Evolutionary conservation across 2,113 vertebrate genomes (phyloP).

Genomic region (Dinomys branickii): DNA sequence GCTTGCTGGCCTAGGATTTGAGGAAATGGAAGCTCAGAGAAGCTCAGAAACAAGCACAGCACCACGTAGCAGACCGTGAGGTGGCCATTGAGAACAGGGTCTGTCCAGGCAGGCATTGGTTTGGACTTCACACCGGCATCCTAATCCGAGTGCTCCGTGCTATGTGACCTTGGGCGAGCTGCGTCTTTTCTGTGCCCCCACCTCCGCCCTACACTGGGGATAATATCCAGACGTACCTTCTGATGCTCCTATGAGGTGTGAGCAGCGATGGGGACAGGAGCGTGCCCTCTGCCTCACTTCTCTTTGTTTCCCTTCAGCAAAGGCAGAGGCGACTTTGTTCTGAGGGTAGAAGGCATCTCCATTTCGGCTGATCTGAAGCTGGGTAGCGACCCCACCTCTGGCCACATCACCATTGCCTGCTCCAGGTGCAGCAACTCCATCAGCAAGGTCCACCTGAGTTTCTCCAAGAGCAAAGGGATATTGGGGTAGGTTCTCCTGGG

Average conservation of each 20-base stretch:
- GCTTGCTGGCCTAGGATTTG: not conserved
- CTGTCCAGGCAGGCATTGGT: not conserved
- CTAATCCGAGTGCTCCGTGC: not conserved
- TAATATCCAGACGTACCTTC: not conserved
- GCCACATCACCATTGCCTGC: constrained; percentile 37
- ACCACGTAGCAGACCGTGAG: not conserved
- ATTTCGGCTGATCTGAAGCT: constrained; percentile 66
- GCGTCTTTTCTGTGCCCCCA: not conserved
- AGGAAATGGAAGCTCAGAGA: constrained; percentile 12
- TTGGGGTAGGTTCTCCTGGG: constrained; percentile 69
- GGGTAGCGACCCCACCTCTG: accelerated
- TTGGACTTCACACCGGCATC: not conserved
- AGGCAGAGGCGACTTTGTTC: constrained; percentile 44
- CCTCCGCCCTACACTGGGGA: too few relatives aligned
- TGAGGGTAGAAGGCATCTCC: constrained; percentile 41
- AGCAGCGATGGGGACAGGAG: too few relatives aligned
- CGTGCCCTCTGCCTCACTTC: too few relatives aligned
- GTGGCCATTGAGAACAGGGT: not conserved
- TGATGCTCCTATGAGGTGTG: accelerated
- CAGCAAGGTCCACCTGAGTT: accelerated
- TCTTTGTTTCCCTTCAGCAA: constrained; percentile 61
- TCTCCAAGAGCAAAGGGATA: constrained; percentile 28
- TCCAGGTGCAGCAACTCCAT: constrained; percentile 58
- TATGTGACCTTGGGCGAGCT: not conserved
- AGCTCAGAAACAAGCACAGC: not conserved